A percentile compares a stretch with the other conserved stretches of the same genome.
These are phyloP conservation scores for Micrasema minimum DNA, from an alignment of 1,140 invertebrate species.

Conservation along the genomic window DNA sequence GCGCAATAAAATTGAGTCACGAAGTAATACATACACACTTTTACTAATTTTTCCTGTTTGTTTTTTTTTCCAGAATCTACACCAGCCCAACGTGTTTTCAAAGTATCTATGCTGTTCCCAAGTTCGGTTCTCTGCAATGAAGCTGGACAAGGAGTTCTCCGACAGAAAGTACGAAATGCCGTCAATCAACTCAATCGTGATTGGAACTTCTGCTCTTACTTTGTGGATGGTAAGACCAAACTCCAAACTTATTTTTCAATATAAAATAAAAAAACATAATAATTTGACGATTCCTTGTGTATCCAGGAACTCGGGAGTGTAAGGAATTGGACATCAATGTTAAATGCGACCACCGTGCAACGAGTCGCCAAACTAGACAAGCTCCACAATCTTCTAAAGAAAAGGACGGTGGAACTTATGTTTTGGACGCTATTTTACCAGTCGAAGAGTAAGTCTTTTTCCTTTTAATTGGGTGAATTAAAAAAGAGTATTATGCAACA, in stretches of 20 bases:
- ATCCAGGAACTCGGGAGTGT: constrained; percentile 74
- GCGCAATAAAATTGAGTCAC: too few relatives aligned
- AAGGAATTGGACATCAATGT: constrained; percentile 90
- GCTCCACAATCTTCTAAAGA: constrained; percentile 67
- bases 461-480: neutral
- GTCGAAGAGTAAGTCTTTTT: constrained; percentile 78
- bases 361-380: constrained; percentile 70
- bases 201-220: constrained; percentile 94
- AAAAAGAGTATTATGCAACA: too few relatives aligned
- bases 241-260: neutral
- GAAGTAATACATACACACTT: too few relatives aligned
- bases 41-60: too few relatives aligned
- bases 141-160: constrained; percentile 89
- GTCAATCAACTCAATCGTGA: constrained; percentile 90
- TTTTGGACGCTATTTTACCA: constrained; percentile 81
- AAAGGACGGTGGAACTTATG: constrained; percentile 78
- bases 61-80: constrained; percentile 73
- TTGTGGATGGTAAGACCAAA: constrained; percentile 74
- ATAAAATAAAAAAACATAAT: neutral
- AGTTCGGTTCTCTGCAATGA: constrained; percentile 93
- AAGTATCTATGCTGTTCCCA: constrained; percentile 92
- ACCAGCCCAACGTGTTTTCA: constrained; percentile 91
- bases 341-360: constrained; percentile 83
- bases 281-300: neutral
- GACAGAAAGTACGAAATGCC: constrained; percentile 87